Evolutionary conservation across 1,140 invertebrate species (phyloP), one percentile per base, ranked within the genome.

Genomic region (Conus ventricosus): DNA sequence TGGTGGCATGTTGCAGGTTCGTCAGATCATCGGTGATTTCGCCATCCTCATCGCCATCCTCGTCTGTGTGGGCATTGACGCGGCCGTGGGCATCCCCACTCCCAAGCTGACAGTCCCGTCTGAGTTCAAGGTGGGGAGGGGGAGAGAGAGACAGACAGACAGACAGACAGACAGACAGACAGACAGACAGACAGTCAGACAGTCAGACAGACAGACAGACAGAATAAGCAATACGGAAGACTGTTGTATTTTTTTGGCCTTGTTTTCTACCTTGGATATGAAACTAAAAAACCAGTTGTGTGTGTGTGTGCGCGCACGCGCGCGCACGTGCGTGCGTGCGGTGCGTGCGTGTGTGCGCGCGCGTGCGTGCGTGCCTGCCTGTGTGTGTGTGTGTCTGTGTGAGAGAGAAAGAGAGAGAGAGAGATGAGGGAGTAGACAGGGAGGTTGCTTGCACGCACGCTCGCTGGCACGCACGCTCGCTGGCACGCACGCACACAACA

Each of bases 31-130:
- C 60, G 99, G 98, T 93, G 99, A 99, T 95, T 99, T 99, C 95
- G 98, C 98, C 54, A 99, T 99, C 0, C 98, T 99, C 88, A 99
- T 99, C 93, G 98, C 99, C 13, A 99, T 99, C 92, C 96, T 98
- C 75, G 96, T 97, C 11, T 99, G 99, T 98, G 97, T 97, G 27
- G 94, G 97, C 60, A 93, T 99, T 81, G 99, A 99, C 94, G 97
- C 96, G 91, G 96, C 96, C 75, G 96, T 98, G 89, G 98, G 98
- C 67, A 97, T 99, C 23, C 96, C 97, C 84, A 99, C 99, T 13
- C 99, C 99, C 57, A 99, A 99, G 96, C 95, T 99, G 82, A 97
- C 98, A 95, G 98, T 99, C 13, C 96, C 96, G 3, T 91, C 90
- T 11, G 94, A 95, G 84, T 96, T 96, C 91, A 92, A 95, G 91